A percentile compares a stretch with the other conserved stretches of the same genome.
Conservation (phyloP, 1,140 invertebrate genomes). For the Leptonema lineaticorne region DNA sequence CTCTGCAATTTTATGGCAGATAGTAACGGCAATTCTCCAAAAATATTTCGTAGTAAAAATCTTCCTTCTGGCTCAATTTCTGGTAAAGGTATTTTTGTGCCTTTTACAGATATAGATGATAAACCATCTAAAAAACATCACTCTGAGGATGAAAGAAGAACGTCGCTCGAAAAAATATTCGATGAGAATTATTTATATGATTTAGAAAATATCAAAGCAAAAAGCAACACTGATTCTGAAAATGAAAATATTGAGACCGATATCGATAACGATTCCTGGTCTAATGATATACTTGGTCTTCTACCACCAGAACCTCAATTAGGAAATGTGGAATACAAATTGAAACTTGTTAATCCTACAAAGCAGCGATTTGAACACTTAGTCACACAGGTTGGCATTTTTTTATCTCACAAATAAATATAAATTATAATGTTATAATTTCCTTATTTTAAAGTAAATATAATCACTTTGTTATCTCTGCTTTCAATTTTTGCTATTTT, state of each 20-base stretch:
- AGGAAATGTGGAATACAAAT: constrained; percentile 92
- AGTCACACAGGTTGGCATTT: constrained; percentile 73
- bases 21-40: constrained; percentile 12
- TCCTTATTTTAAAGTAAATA: background rate
- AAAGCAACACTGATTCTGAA: constrained; percentile 41
- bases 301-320: constrained; percentile 87
- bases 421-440: background rate
- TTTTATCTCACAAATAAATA: constrained; percentile 1
- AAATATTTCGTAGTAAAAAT: constrained; percentile 3
- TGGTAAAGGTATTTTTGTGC: constrained; percentile 30
- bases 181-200: constrained; percentile 28
- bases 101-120: constrained; percentile 46
- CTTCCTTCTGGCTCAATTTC: constrained; percentile 32
- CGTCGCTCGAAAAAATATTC: constrained; percentile 41
- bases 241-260: constrained; percentile 45
- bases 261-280: constrained; percentile 49
- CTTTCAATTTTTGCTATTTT: too few relatives aligned
- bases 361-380: constrained; percentile 84
- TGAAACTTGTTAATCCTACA: constrained; percentile 83
- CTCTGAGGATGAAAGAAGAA: too few relatives aligned
- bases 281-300: constrained; percentile 54
- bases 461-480: too few relatives aligned
- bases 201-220: constrained; percentile 21
- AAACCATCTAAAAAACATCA: too few relatives aligned
- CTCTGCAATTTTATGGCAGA: constrained; percentile 29